Conservation (phyloP, 2,113 vertebrate genomes). For the Callaeas wilsoni region DNA sequence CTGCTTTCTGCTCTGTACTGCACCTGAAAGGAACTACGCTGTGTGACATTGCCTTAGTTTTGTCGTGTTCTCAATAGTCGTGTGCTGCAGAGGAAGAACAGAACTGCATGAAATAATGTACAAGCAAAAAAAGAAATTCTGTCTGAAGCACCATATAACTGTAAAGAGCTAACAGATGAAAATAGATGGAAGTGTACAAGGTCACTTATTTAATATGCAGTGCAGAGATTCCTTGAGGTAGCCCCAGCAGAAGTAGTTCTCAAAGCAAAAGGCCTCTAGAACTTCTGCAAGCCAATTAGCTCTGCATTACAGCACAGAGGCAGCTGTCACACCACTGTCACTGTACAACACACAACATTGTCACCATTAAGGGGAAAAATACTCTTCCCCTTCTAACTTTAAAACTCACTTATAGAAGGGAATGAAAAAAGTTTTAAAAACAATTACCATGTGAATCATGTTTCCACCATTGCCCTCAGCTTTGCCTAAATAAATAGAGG, state of each 20-base stretch:
- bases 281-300: background rate
- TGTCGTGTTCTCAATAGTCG: background rate
- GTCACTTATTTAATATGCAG: background rate
- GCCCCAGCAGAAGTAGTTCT: background rate
- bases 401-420: background rate
- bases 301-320: background rate
- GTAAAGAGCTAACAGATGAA: background rate
- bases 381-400: background rate
- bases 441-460: background rate
- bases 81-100: background rate
- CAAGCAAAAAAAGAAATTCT: background rate
- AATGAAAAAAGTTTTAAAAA: background rate
- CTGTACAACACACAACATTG: background rate
- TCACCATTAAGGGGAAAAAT: background rate
- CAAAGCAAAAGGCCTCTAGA: background rate
- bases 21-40: background rate
- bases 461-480: background rate
- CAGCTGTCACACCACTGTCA: background rate
- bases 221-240: background rate
- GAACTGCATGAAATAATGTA: background rate
- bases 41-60: background rate
- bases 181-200: background rate
- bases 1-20: background rate
- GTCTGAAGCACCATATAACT: background rate
- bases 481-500: background rate